Base-by-base conservation (phyloP, 2,113 vertebrate genomes). In the Pseudonaja textilis region DNA sequence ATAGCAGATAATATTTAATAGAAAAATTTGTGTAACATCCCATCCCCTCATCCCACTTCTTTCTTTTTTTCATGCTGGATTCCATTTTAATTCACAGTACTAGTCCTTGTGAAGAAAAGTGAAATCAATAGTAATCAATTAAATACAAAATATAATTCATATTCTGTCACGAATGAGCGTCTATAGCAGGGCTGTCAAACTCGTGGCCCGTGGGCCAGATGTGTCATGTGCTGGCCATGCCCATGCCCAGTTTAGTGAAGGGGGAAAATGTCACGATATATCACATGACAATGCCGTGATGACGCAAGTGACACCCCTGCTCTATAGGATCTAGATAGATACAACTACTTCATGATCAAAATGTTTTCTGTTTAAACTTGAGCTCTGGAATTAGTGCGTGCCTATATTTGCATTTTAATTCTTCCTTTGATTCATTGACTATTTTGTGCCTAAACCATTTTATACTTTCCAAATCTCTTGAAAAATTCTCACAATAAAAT, bases 1-100 rank as follows among this genome's bases (percentile, higher is more conserved):
- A 39, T 9, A 11, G 1, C 50, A 91, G 2, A 34, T 34, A 26
- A 54, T 74, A 34, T 88, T 39, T 39, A 81, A 39, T 81, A 34
- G 69, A 81, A 81, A 18, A 7, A 81, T 56, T 91, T 50, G 88
- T 90, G 81, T 74, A 47, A 93, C 42, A 57, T 93, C 29, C 29
- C 10, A 20, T 50, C 22, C n/a, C n/a, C 29, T 55, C 14, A 6
- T 52, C 16, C 39, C 47, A 54, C 25, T 87, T 29, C 6, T 54
- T 25, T 5, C 26, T 54, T 88, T 29, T 54, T 6, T 52, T 39
- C 20, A 57, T 34, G 34, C 22, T 89, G n/a, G 23, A 23, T 59
- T 89, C 22, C 55, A 59, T 29, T 45, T 89, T 59, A 16, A 14
- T 39, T 89, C 34, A 42, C 39, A 12, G 57, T 23, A 59, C n/a